phyloP scores from a whole-genome alignment of 2,113 vertebrate genomes.

The Lampris incognitus region DNA sequence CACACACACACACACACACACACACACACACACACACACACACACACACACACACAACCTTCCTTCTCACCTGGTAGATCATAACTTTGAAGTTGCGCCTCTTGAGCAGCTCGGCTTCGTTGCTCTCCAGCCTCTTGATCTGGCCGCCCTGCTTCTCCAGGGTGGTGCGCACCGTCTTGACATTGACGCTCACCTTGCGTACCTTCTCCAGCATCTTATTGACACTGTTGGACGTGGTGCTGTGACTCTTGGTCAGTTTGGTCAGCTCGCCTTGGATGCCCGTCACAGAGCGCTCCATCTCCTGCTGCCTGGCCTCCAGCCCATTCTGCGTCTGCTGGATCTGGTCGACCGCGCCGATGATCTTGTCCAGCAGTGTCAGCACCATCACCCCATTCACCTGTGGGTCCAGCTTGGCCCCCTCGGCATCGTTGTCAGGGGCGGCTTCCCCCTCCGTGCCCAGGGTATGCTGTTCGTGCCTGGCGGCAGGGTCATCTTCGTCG shows the following conservation, averaged over 20 bases:
- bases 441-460: slow-evolving; percentile 43
- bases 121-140: slow-evolving; percentile 97
- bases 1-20: neutral
- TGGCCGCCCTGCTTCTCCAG: slow-evolving; percentile 96
- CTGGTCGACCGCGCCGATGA: slow-evolving; percentile 97
- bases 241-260: slow-evolving; percentile 93
- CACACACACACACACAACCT: neutral
- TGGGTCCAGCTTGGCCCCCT: slow-evolving; percentile 49
- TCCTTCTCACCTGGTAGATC: slow-evolving; percentile 93
- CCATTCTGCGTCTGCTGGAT: slow-evolving; percentile 95
- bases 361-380: slow-evolving; percentile 95
- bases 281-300: slow-evolving; percentile 93
- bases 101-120: slow-evolving; percentile 94
- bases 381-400: slow-evolving; percentile 94
- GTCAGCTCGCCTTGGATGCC: slow-evolving; percentile 93
- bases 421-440: slow-evolving; percentile 36
- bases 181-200: slow-evolving; percentile 96
- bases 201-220: slow-evolving; percentile 98
- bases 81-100: slow-evolving; percentile 99
- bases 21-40: neutral
- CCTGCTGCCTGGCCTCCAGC: slow-evolving; percentile 92
- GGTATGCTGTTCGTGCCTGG: slow-evolving; percentile 55
- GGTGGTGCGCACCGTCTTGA: slow-evolving; percentile 93
- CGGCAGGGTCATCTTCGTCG: slow-evolving; percentile 70
- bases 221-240: slow-evolving; percentile 92